Percentiles rank a stretch among this genome's conserved stretches.
phyloP scores from a whole-genome alignment of 92 coral and sea anemone genomes.

The Diadumene lineata region DNA sequence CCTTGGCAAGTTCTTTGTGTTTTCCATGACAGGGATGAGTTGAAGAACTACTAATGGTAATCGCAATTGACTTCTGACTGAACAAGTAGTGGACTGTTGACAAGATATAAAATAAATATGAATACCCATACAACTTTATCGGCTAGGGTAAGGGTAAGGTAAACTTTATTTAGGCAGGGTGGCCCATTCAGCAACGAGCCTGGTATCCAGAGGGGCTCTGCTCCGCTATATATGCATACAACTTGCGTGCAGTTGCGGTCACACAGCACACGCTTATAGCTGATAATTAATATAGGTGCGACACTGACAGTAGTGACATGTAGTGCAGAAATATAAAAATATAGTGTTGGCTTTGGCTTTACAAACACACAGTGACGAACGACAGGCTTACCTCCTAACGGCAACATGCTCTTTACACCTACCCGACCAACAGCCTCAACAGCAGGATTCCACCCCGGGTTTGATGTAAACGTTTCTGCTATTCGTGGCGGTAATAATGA shows the following conservation, averaged over 20 bases:
- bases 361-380: too few relatives aligned
- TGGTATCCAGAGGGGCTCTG: not conserved
- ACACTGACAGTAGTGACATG: not conserved
- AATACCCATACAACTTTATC: too few relatives aligned
- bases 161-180: too few relatives aligned
- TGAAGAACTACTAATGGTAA: constrained; percentile 48
- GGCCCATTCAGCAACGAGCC: too few relatives aligned
- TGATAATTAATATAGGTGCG: not conserved
- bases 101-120: too few relatives aligned
- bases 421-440: constrained; percentile 80
- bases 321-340: not conserved
- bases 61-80: constrained; percentile 37
- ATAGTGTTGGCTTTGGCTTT: too few relatives aligned
- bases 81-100: constrained; percentile 56
- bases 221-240: not conserved
- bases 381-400: constrained; percentile 39
- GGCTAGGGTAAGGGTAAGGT: too few relatives aligned
- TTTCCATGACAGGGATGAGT: constrained; percentile 58
- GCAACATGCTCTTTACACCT: constrained; percentile 76
- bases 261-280: not conserved
- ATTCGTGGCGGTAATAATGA: constrained; percentile 55
- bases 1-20: constrained; percentile 45
- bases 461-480: constrained; percentile 67
- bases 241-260: too few relatives aligned
- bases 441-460: constrained; percentile 74